Percentiles rank a stretch among this genome's conserved stretches.
Conservation (phyloP, 2,797 vertebrate species). For the Ficedula albicollis region DNA sequence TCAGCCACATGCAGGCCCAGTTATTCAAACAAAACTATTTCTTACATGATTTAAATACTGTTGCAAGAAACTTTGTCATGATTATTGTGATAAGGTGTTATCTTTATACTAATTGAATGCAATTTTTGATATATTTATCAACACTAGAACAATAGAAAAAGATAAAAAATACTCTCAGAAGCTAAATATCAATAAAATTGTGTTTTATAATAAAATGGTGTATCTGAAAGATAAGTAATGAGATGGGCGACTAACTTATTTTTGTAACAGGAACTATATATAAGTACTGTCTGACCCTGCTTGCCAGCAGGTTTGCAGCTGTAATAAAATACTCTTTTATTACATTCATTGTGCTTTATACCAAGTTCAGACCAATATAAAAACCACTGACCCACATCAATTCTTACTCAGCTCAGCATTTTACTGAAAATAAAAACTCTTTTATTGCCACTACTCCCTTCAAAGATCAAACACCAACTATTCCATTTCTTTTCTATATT, state of each 20-base stretch:
- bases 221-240: not conserved
- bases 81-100: not conserved
- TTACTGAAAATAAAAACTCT: not conserved
- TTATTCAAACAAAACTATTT: not conserved
- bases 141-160: not conserved
- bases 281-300: not conserved
- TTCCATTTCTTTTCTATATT: not conserved
- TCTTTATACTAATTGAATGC: not conserved
- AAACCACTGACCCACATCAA: fast-evolving
- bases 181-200: not conserved
- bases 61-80: not conserved
- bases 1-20: not conserved
- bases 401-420: not conserved
- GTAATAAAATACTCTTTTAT: not conserved
- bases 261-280: not conserved
- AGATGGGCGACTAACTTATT: not conserved
- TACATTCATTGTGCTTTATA: not conserved
- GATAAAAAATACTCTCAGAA: not conserved
- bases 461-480: not conserved
- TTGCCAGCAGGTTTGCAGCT: not conserved
- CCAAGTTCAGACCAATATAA: not conserved
- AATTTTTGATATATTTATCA: not conserved
- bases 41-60: not conserved
- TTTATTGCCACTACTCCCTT: not conserved
- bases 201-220: not conserved